Base-by-base conservation (phyloP, 1,140 invertebrate genomes). In the Pogonomyrmex californicus region DNA sequence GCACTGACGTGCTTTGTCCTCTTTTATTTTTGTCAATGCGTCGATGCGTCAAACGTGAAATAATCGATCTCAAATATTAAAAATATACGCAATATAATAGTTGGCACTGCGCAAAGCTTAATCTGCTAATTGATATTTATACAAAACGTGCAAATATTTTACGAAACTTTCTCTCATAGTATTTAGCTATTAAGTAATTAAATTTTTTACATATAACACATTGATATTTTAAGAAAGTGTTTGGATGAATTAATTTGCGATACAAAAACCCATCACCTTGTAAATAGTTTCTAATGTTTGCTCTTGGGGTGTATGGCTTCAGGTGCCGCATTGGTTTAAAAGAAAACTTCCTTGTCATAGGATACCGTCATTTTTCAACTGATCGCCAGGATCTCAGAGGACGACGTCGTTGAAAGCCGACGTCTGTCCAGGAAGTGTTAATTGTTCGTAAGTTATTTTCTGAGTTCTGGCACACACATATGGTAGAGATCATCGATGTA, bases 341-440 rank as follows among this genome's bases (percentile, higher is more conserved):
- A 23, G n/a, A 49, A 68, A 71, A 47, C 38, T n/a, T 81, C 4
- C 17, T 47, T 33, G 49, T 41, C n/a, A 66, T 30, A n/a, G 23
- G 65, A 58, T 7, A 9, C 12, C 58, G 66, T 5, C 12, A 86
- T 90, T 90, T 60, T 23, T 86, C 63, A 79, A 14, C 36, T 12
- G 38, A 75, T 89, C 77, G 47, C 9, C 63, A 9, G 10, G 30
- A 14, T 73, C 33, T 88, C n/a, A 63, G n/a, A 62, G 17, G 0
- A 23, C 23, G 23, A 23, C 49, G 7, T 33, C 30, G 86, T 14
- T 58, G 68, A 91, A 85, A 68, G 76, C 68, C 33, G 30, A 82
- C 12, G 66, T 60, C 62, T 44, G 36, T 68, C 41, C 89, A 92
- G 90, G 92, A 92, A 92, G 88, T 82, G 88, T 90, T 92, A 92